These are phyloP conservation scores for Monopis laevigella DNA, from an alignment of 2,888 invertebrate genomes.

Conservation along the genomic window DNA sequence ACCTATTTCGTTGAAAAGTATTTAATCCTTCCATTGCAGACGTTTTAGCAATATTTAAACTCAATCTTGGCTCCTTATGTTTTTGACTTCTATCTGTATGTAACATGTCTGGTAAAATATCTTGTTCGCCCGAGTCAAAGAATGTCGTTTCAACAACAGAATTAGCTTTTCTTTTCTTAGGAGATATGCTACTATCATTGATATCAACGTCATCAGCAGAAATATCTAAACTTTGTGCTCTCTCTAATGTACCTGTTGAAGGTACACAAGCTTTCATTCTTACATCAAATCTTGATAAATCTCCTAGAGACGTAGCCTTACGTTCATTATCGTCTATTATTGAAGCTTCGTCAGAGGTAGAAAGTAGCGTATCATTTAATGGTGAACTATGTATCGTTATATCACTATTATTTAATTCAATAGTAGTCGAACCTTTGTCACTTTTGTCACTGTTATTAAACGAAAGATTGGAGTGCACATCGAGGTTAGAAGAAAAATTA, in stretches of 20 bases:
- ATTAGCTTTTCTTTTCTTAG: conserved; percentile 75
- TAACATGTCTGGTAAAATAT: conserved; percentile 51
- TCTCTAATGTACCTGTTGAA: conserved; percentile 71
- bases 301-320: conserved; percentile 82
- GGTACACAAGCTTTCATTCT: conserved; percentile 51
- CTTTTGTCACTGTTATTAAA: conserved; percentile 58
- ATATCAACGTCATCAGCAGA: conserved; percentile 63
- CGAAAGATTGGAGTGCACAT: conserved; percentile 49
- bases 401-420: conserved; percentile 78
- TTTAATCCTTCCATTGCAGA: conserved; percentile 72
- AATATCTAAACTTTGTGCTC: conserved; percentile 84
- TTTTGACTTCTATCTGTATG: conserved; percentile 48
- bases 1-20: conserved; percentile 72
- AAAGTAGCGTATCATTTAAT: conserved; percentile 53
- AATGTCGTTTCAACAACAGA: conserved; percentile 58
- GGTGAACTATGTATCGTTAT: conserved; percentile 79
- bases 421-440: conserved; percentile 70
- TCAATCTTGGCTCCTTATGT: conserved; percentile 67
- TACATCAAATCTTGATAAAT: conserved; percentile 74
- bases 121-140: conserved; percentile 49
- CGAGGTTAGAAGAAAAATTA: conserved; percentile 55
- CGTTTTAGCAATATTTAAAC: conserved; percentile 54
- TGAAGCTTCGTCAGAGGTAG: conserved; percentile 54
- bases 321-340: conserved; percentile 70
- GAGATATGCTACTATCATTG: conserved; percentile 48